phyloP scores from a whole-genome alignment of 2,888 invertebrate species.

The Dyspetes luteomarginatus region DNA sequence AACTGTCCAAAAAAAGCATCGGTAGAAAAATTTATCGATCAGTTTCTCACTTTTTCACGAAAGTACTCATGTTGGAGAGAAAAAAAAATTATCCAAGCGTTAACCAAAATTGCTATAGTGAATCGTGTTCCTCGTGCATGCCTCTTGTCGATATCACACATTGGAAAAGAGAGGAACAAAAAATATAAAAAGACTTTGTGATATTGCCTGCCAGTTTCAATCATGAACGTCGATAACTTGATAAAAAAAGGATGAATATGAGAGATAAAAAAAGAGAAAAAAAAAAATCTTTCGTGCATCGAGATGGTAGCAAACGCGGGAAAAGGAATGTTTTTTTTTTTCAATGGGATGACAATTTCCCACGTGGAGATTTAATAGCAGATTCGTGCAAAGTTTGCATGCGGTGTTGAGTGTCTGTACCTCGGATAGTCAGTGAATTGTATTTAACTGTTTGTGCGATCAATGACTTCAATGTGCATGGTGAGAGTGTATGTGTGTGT shows the following conservation, averaged over 20 bases:
- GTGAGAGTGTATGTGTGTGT: slow-evolving; percentile 2
- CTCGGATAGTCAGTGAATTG: slow-evolving; percentile 7
- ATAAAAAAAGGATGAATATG: slow-evolving; percentile 19
- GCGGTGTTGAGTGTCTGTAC: slow-evolving; percentile 14
- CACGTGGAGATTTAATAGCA: slow-evolving; percentile 45
- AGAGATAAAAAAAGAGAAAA: not conserved
- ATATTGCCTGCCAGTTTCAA: not conserved
- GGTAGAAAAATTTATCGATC: too few species aligned
- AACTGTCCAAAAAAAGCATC: too few species aligned
- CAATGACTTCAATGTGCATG: slow-evolving; percentile 20
- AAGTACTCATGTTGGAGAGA: too few species aligned
- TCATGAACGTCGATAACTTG: slow-evolving; percentile 1
- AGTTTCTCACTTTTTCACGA: too few species aligned
- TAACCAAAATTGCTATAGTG: not conserved
- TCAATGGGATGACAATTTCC: slow-evolving; percentile 50
- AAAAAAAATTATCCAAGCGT: not conserved
- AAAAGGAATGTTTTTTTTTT: slow-evolving; percentile 35
- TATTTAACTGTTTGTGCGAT: slow-evolving; percentile 40
- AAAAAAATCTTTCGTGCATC: not conserved
- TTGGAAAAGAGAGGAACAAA: not conserved
- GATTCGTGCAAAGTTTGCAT: slow-evolving; percentile 18
- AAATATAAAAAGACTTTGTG: not conserved
- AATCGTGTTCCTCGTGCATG: not conserved
- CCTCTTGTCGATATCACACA: not conserved
- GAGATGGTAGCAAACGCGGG: not conserved